Percentiles rank a stretch among this genome's conserved stretches.
Evolutionary conservation across 2,797 vertebrate species (phyloP).

Genomic region (Urophycis tenuis): DNA sequence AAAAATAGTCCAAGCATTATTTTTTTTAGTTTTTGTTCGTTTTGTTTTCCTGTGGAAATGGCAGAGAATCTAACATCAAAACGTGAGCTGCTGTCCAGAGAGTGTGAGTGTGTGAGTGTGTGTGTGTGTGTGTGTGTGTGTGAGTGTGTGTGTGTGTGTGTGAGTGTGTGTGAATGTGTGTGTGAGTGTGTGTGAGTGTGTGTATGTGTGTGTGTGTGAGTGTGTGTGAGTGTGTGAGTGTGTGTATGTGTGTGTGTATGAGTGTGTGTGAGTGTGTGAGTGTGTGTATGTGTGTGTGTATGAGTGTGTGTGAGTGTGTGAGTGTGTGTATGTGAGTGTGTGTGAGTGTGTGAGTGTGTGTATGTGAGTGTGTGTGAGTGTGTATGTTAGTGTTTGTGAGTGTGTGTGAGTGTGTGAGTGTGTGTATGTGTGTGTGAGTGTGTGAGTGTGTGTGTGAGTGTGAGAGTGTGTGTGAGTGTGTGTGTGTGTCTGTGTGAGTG

Average conservation of each 20-base stretch:
- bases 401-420: background rate
- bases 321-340: background rate
- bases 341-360: too few species aligned
- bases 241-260: too few species aligned
- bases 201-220: background rate
- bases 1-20: conserved; percentile 95
- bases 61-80: conserved; percentile 94
- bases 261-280: conserved; percentile 25
- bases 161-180: background rate
- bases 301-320: background rate
- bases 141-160: background rate
- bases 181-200: background rate
- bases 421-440: too few species aligned
- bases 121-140: background rate
- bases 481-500: background rate
- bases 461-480: background rate
- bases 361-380: background rate
- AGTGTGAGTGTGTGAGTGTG: conserved; percentile 30
- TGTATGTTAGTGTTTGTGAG: background rate
- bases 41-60: conserved; percentile 79
- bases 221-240: background rate
- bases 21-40: conserved; percentile 4
- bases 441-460: conserved; percentile 29
- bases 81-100: conserved; percentile 84
- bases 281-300: conserved; percentile 22